These are phyloP conservation scores for Synanceia verrucosa DNA, from an alignment of 2,797 vertebrate species.

Conservation along the genomic window DNA sequence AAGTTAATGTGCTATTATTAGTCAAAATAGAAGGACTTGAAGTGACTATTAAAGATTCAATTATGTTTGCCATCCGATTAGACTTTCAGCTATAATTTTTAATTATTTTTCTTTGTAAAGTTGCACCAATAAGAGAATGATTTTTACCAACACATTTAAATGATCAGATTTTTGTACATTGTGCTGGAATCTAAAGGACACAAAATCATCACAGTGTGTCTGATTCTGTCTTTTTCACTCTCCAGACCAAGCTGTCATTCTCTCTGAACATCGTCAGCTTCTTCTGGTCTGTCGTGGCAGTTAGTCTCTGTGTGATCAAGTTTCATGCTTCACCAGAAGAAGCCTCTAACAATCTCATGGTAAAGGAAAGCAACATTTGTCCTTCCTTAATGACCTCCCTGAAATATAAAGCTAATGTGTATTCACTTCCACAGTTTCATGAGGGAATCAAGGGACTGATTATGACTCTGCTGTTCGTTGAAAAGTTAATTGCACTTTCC, in stretches of 20 bases:
- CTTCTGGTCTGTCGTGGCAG: slow-evolving; percentile 59
- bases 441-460: slow-evolving; percentile 25
- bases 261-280: slow-evolving; percentile 78
- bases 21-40: neutral
- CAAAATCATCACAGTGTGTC: neutral
- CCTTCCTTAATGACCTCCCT: neutral
- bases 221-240: neutral
- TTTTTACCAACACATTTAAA: neutral
- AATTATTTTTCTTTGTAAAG: neutral
- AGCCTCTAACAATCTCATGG: rapidly evolving
- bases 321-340: rapidly evolving
- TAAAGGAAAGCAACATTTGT: slow-evolving; percentile 1
- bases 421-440: neutral
- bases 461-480: slow-evolving; percentile 46
- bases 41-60: neutral
- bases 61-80: neutral
- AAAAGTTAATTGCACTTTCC: slow-evolving; percentile 58
- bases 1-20: neutral
- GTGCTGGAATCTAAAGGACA: neutral
- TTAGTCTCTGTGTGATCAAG: rapidly evolving
- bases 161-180: neutral
- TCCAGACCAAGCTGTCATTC: slow-evolving; percentile 79
- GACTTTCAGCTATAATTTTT: neutral
- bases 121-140: neutral
- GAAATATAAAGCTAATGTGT: neutral